Conservation (phyloP, 2,797 vertebrate species). For the Macropodus opercularis region DNA sequence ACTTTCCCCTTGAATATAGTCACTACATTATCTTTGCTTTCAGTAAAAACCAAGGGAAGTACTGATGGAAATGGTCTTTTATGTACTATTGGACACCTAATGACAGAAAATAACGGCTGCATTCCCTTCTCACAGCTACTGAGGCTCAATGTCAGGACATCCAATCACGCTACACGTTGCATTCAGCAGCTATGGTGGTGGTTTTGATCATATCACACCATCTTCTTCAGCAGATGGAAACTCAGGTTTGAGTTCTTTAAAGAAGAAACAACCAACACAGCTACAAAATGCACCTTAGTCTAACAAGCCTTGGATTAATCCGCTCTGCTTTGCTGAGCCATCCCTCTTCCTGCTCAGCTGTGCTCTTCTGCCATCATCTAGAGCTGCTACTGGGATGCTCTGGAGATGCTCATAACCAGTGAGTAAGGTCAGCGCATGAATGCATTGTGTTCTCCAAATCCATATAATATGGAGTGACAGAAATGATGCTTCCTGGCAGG, state of each 20-base stretch:
- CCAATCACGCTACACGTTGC: not conserved
- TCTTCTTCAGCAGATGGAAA: not conserved
- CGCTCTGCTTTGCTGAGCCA: no score
- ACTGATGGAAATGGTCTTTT: not conserved
- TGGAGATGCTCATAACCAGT: no score
- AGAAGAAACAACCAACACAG: not conserved
- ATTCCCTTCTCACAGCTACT: not conserved
- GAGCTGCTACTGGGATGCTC: no score
- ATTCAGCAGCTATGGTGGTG: not conserved
- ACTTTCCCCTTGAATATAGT: constrained; percentile 45
- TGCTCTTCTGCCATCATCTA: no score
- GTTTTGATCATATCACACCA: not conserved
- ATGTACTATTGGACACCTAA: not conserved
- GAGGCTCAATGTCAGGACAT: not conserved
- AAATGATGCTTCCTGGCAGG: no score
- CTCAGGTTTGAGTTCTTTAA: not conserved
- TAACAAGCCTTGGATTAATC: no score
- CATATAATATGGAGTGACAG: no score
- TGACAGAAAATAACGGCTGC: constrained; percentile 3
- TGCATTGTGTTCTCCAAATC: no score
- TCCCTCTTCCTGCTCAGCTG: no score
- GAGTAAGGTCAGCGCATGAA: no score
- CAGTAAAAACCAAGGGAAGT: constrained; percentile 8
- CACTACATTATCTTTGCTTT: constrained; percentile 25
- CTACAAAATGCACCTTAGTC: no score